Evolutionary conservation across 2,113 vertebrate species (phyloP).

Genomic region (Crotalus helleri): DNA sequence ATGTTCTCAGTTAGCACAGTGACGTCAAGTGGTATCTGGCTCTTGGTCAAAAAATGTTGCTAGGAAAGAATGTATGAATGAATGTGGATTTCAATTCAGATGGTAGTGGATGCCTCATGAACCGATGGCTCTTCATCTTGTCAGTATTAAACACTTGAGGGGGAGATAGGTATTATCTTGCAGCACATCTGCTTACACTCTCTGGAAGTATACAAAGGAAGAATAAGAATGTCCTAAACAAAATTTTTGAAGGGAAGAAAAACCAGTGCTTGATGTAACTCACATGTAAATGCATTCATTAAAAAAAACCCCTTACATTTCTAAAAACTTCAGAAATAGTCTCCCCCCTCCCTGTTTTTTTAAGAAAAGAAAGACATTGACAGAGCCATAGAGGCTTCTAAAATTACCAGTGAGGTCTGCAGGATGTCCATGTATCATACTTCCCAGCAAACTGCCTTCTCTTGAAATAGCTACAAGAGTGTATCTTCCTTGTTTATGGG

Average conservation of each 20-base stretch:
- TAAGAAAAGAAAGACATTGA: background rate
- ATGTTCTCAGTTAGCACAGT: conserved; percentile 71
- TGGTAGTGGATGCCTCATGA: background rate
- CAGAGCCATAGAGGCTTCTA: background rate
- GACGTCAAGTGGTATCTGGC: conserved; percentile 76
- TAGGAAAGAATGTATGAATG: conserved; percentile 53
- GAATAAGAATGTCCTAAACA: background rate
- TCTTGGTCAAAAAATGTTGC: conserved; percentile 62
- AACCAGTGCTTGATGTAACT: background rate
- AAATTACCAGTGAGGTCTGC: background rate
- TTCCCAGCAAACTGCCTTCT: background rate
- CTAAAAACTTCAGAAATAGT: background rate
- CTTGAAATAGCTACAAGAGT: background rate
- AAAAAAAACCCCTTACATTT: background rate
- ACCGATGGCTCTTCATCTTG: conserved; percentile 21
- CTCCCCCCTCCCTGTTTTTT: background rate
- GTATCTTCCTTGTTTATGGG: background rate
- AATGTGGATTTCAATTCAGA: conserved; percentile 20
- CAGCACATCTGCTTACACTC: background rate
- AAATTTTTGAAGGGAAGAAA: background rate
- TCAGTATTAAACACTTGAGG: conserved; percentile 4
- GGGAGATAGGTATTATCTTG: background rate
- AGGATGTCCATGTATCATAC: background rate
- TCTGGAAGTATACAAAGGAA: fast-evolving
- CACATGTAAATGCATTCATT: background rate